Conservation (phyloP, 30 jellyfish, hydroid and myxozoan genomes). For the Aurelia aurita region DNA sequence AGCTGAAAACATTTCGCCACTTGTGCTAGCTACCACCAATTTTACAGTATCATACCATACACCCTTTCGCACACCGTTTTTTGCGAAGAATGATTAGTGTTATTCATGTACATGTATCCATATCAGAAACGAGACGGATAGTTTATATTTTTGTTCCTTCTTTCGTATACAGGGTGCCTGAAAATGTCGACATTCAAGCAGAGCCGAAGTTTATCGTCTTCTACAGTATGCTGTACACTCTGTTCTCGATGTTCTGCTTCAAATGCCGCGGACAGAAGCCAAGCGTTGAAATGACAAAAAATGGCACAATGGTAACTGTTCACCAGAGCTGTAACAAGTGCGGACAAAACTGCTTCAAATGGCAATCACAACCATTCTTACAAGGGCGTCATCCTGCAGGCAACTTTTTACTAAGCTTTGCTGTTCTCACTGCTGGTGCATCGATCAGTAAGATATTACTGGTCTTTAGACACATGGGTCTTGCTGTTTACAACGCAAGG, state of each 20-base stretch:
- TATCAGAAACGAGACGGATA: too few relatives aligned
- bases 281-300: not conserved
- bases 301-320: slow-evolving; percentile 43
- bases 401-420: slow-evolving; percentile 9
- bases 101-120: too few relatives aligned
- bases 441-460: slow-evolving; percentile 26
- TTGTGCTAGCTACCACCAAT: too few relatives aligned
- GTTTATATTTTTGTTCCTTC: too few relatives aligned
- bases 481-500: slow-evolving; percentile 4
- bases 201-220: slow-evolving; percentile 25
- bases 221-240: not conserved
- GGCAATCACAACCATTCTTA: slow-evolving; percentile 16
- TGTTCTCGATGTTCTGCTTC: slow-evolving; percentile 25
- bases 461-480: slow-evolving; percentile 15
- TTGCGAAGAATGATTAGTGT: too few relatives aligned
- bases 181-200: not conserved
- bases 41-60: too few relatives aligned
- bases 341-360: slow-evolving; percentile 11
- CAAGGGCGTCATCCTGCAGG: slow-evolving; percentile 33
- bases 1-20: too few relatives aligned
- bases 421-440: slow-evolving; percentile 15
- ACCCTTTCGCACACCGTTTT: too few relatives aligned
- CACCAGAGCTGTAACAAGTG: slow-evolving; percentile 24
- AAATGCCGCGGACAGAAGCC: slow-evolving; percentile 14
- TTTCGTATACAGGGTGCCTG: too few relatives aligned